Evolutionary conservation across 1,140 invertebrate genomes (phyloP), one percentile per base, ranked within the genome.

Genomic region (Brachionus manjavacas): DNA sequence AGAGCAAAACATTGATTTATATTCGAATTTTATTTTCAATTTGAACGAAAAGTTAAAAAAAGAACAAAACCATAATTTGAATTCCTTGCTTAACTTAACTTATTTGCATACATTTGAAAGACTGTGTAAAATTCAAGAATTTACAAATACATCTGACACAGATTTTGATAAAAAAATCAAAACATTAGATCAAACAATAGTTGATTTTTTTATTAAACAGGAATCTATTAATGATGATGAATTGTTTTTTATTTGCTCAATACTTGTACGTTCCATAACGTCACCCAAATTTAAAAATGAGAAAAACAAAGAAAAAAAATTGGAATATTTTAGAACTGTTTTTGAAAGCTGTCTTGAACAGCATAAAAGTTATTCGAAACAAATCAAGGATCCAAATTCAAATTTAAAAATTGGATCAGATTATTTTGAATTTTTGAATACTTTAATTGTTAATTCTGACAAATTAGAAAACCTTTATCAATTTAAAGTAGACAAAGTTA

Each of bases 91-190:
- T 12, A 76, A 76, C 2, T 11, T 49, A 7, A 25, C 23, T 12
- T 49, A 49, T 76, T 76, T 76, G 25, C 41, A 76, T 25, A 76
- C 41, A 9, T 76, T 76, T 20, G 72, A 76, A 76, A 76, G 49
- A 76, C 23, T 25, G 1, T 20, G 41, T 6, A 76, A 49, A 76
- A 46, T 49, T 76, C 72, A 52, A 25, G 72, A 76, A 8, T 76
- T 76, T 4, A 43, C 7, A 4, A n/a, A 31, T 74, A 43, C 43
- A 46, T 14, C 9, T 1, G 72, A 76, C n/a, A 23, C 20, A 25
- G 6, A 25, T 46, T 76, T 49, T 49, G n/a, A 4, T 4, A 31
- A 46, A 49, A 76, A 76, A 25, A 14, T 76, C 23, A 76, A 28
- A 9, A 35, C 14, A 25, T 49, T 76, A 49, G 41, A 25, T 20